Evolutionary conservation across 1,140 invertebrate species (phyloP), one percentile per base, ranked within the genome.

Genomic region (Aphidius gifuensis): DNA sequence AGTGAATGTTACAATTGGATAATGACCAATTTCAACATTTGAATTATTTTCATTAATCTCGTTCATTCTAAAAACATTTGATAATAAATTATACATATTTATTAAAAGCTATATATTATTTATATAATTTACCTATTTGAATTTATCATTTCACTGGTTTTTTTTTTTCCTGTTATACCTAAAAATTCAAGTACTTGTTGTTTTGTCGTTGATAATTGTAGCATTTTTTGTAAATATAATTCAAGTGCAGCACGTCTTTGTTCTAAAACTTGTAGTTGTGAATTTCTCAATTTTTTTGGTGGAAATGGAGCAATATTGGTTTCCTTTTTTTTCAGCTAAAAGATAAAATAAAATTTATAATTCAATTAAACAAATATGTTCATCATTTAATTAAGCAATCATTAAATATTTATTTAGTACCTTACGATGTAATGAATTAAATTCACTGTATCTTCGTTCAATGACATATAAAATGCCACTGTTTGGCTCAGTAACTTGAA

Each of bases 281-380:
- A 83, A 69, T 86, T 87, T 60, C 85, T 77, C 11, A 88, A 83
- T 66, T 84, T 80, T 64, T 88, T 87, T 4, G 86, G 86, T 45
- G 86, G 86, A 79, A 87, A 88, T 40, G 83, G 79, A 39, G 84
- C 84, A 21, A 76, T 79, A 56, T 74, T 71, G 1, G 23, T 32
- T 45, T 59, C 65, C 39, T 74, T 73, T 61, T 78, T 78, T 61
- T 78, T 76, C 5, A 77, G 64, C 65, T 65, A 48, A 48, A 61
- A 55, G 7, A 32, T 61, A 58, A 49, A 48, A 38, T 23, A 61
- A 40, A 60, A 0, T 32, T 32, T 49, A 46, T 9, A 40, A 6
- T 16, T 16, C 0, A 16, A 16, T 42, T 42, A 48, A 23, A 11
- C 53, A 61, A 40, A 68, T 71, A 47, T 49, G 53, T 39, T 59